Percentiles rank a stretch among this genome's conserved stretches.
phyloP scores from a whole-genome alignment of 2,888 invertebrate species.

The Eudemis profundana region DNA sequence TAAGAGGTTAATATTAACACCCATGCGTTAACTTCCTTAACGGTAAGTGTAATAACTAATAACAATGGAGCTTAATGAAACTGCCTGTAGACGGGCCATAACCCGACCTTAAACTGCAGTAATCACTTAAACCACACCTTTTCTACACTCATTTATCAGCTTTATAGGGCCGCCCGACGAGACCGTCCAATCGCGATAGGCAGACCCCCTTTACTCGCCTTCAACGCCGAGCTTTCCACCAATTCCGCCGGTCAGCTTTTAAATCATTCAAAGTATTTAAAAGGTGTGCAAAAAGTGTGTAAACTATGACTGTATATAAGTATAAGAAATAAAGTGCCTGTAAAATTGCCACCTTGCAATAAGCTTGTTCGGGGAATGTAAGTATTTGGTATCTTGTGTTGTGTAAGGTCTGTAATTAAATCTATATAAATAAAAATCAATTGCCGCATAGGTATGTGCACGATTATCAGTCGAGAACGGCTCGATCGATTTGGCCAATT shows the following conservation, averaged over 20 bases:
- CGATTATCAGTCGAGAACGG: too few relatives aligned
- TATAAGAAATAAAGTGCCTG: too few relatives aligned
- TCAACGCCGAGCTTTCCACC: background rate
- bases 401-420: too few relatives aligned
- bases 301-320: too few relatives aligned
- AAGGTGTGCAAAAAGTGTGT: background rate
- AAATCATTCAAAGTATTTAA: too few relatives aligned
- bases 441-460: too few relatives aligned
- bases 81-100: constrained; percentile 51
- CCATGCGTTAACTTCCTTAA: constrained; percentile 13
- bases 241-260: too few relatives aligned
- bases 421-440: too few relatives aligned
- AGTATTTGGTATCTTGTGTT: too few relatives aligned
- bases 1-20: background rate
- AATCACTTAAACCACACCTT: constrained; percentile 82
- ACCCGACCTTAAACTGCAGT: constrained; percentile 73
- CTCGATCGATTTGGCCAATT: too few relatives aligned
- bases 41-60: constrained; percentile 46
- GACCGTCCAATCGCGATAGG: constrained; percentile 62
- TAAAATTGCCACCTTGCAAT: too few relatives aligned
- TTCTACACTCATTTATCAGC: constrained; percentile 69
- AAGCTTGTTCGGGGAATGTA: too few relatives aligned
- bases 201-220: constrained; percentile 11
- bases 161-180: constrained; percentile 65
- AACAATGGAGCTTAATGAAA: constrained; percentile 54